Evolutionary conservation across 2,888 invertebrate genomes (phyloP).

Genomic region (Blera fallax): DNA sequence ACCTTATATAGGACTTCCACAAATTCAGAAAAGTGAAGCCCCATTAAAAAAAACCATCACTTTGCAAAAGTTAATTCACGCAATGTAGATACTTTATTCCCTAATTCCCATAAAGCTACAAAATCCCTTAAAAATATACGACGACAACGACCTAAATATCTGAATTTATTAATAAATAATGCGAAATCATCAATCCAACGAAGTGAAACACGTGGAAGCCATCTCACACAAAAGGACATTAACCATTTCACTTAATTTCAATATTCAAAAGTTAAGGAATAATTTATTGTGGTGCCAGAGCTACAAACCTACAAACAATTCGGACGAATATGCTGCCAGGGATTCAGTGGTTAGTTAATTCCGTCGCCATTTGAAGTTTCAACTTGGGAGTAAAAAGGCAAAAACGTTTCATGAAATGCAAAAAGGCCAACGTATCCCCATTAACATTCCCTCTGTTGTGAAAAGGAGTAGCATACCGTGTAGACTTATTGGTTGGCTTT

Average conservation of each 20-base stretch:
- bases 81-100: conserved; percentile 35
- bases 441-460: conserved; percentile 18
- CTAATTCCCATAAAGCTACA: conserved; percentile 47
- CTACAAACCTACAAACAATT: conserved; percentile 29
- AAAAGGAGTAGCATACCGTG: not conserved
- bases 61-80: conserved; percentile 52
- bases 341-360: conserved; percentile 64
- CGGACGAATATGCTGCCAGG: conserved; percentile 24
- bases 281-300: conserved; percentile 64
- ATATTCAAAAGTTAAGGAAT: conserved; percentile 70
- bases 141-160: conserved; percentile 54
- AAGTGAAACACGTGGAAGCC: conserved; percentile 69
- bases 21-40: conserved; percentile 11
- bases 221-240: conserved; percentile 67
- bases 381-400: conserved; percentile 27
- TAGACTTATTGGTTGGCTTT: conserved; percentile 51
- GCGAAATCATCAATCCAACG: conserved; percentile 65
- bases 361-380: conserved; percentile 58
- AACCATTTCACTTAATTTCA: conserved; percentile 71
- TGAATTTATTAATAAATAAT: conserved; percentile 71
- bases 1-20: conserved; percentile 19
- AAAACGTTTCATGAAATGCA: conserved; percentile 24
- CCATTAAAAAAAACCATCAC: conserved; percentile 29
- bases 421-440: conserved; percentile 52
- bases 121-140: conserved; percentile 17